phyloP scores from a whole-genome alignment of 1,140 invertebrate species.

The Aphidius ervi region DNA sequence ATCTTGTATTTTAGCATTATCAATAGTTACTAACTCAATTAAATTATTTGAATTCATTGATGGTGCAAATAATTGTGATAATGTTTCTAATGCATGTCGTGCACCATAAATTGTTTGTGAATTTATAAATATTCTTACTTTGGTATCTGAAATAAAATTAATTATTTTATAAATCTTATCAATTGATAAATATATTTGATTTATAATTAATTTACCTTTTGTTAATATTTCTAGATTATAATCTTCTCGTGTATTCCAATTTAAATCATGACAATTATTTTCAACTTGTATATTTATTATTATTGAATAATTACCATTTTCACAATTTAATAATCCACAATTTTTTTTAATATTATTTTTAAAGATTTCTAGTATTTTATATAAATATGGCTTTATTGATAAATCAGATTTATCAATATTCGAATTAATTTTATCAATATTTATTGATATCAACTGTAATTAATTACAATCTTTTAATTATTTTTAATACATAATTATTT shows the following conservation, averaged over 20 bases:
- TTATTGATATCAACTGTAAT: slow-evolving; percentile 31
- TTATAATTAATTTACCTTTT: slow-evolving; percentile 43
- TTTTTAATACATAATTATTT: neutral
- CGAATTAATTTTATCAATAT: slow-evolving; percentile 46
- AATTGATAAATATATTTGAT: neutral
- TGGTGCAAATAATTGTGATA: slow-evolving; percentile 63
- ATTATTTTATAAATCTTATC: neutral
- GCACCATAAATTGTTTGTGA: slow-evolving; percentile 69
- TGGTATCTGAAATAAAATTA: slow-evolving; percentile 39
- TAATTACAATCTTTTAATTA: neutral
- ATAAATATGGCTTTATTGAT: slow-evolving; percentile 49
- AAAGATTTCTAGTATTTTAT: slow-evolving; percentile 55
- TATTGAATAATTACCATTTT: slow-evolving; percentile 51
- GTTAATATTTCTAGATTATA: slow-evolving; percentile 59
- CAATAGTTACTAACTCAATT: slow-evolving; percentile 38
- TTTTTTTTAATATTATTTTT: slow-evolving; percentile 54
- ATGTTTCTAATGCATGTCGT: slow-evolving; percentile 71
- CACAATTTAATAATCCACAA: slow-evolving; percentile 55
- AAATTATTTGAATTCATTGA: slow-evolving; percentile 16
- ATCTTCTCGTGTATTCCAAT: slow-evolving; percentile 63
- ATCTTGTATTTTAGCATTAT: slow-evolving; percentile 39
- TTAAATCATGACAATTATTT: slow-evolving; percentile 50
- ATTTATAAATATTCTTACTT: slow-evolving; percentile 57
- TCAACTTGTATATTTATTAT: slow-evolving; percentile 54
- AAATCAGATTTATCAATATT: slow-evolving; percentile 52